Base-by-base conservation (phyloP, 2,888 invertebrate species). In the Papilio demoleus region DNA sequence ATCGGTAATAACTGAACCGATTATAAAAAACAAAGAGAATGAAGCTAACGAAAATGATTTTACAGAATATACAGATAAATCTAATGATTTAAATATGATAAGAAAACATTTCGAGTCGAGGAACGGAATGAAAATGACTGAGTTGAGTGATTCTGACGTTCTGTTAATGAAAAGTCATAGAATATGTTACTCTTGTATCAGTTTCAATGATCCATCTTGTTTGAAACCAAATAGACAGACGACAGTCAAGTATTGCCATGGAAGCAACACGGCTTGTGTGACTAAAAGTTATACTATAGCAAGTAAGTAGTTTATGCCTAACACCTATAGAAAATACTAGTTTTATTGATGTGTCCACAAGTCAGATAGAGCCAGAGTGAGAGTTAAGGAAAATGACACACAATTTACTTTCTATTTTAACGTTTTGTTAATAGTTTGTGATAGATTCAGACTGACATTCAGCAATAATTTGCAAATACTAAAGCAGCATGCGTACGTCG, bases 151-250 rank as follows among this genome's bases (percentile, higher is more conserved):
- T 45, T 73, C 77, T 24, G 72, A 71, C 50, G 58, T 81, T 14
- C 76, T 79, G 70, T 65, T 84, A 47, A 71, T 82, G 71, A 70
- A 79, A 42, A 81, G 79, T 47, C 73, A 76, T 11, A 81, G 82
- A 78, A 78, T 87, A 11, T 90, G 91, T 74, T 90, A 85, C 69
- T 89, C 90, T 27, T 90, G 89, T 67, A 88, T 84, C 53, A 83
- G 84, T 42, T 78, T 79, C 6, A 83, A 73, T 56, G 86, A 88
- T 61, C 81, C 83, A 4, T 77, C 79, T 24, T 91, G 91, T 71
- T 80, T 81, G 82, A 64, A 74, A 19, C 90, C 90, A 12, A 77
- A 83, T 66, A 80, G 78, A 69, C 76, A 68, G 61, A 91, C 91
- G 1, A 83, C 86, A 1, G 81, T 89, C 1, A 91, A 91, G 71